Percentiles rank a stretch among this genome's conserved stretches.
phyloP scores from a whole-genome alignment of 2,888 invertebrate genomes.

The Agrochola litura region DNA sequence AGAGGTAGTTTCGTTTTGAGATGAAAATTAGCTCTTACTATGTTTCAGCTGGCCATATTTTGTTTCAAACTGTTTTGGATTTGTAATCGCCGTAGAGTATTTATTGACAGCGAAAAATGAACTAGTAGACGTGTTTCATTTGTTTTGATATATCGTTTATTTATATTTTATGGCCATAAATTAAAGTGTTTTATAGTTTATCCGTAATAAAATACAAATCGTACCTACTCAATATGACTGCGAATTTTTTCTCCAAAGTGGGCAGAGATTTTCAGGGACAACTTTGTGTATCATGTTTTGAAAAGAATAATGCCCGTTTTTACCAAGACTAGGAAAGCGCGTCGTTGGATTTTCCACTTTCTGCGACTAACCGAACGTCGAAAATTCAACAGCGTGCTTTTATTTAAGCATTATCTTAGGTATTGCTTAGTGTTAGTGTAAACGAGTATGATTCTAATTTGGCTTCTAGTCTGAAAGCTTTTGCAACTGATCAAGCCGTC shows the following conservation, averaged over 20 bases:
- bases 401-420: background rate
- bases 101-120: conserved; percentile 1
- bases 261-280: background rate
- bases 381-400: background rate
- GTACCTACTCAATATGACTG: background rate
- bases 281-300: background rate
- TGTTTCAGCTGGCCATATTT: background rate
- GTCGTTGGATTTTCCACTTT: no score
- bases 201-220: background rate
- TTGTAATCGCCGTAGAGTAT: background rate
- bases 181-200: background rate
- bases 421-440: background rate
- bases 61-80: background rate
- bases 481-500: background rate
- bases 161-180: background rate
- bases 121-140: conserved; percentile 12
- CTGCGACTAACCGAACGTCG: background rate
- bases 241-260: background rate
- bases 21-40: background rate
- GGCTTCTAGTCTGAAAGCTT: background rate
- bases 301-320: background rate
- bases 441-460: background rate
- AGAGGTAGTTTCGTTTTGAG: background rate
- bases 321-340: background rate
- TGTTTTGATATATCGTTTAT: background rate